Percentiles rank a stretch among this genome's conserved stretches.
These are phyloP conservation scores for Babyrousa celebensis DNA, from an alignment of 2,797 vertebrate species.

Conservation along the genomic window DNA sequence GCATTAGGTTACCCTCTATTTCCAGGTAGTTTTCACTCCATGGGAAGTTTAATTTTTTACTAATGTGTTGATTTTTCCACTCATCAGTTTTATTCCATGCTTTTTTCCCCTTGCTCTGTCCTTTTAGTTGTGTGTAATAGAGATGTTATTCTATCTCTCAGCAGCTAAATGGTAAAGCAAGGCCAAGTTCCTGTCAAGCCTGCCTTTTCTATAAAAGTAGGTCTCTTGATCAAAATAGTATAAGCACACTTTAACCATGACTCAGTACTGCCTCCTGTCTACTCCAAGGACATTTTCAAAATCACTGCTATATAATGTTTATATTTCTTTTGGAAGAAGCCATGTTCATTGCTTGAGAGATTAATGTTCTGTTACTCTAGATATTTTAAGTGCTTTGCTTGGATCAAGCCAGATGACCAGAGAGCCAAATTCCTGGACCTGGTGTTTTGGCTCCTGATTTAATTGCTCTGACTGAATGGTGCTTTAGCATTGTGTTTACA, in stretches of 20 bases:
- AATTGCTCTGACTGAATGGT: background rate
- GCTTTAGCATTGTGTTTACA: background rate
- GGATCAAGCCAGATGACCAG: constrained; percentile 57
- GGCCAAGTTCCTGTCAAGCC: background rate
- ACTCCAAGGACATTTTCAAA: constrained; percentile 24
- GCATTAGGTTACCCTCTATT: background rate
- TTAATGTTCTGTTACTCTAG: constrained; percentile 42
- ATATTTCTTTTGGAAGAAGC: constrained; percentile 59
- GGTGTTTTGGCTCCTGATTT: background rate
- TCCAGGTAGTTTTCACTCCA: background rate
- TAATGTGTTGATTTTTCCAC: background rate
- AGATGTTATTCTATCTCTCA: constrained; percentile 17
- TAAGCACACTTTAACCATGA: background rate
- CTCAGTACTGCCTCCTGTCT: constrained; percentile 54
- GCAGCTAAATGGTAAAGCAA: background rate
- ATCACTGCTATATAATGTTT: background rate
- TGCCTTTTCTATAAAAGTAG: background rate
- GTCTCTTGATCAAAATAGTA: background rate
- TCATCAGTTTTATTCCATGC: background rate
- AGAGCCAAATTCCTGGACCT: constrained; percentile 33
- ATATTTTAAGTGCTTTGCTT: constrained; percentile 36
- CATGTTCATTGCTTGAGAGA: constrained; percentile 20
- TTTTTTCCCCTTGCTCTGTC: background rate
- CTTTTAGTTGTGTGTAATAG: background rate
- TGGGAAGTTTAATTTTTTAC: background rate